These are phyloP conservation scores for Lepidotrigona ventralis DNA, from an alignment of 1,140 invertebrate species.

Conservation along the genomic window DNA sequence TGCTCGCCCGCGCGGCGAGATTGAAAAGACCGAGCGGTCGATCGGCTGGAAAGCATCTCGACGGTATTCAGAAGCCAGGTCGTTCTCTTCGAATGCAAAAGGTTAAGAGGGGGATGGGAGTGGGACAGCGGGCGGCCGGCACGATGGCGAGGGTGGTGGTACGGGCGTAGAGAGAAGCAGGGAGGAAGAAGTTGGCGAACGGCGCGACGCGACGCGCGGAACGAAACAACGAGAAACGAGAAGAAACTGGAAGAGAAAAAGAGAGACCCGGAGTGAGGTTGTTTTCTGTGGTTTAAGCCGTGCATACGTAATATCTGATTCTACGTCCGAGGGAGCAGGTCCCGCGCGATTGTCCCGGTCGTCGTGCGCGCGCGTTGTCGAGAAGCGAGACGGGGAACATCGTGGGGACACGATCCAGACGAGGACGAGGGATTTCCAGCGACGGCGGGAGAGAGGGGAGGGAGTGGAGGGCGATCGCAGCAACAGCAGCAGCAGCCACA, in stretches of 20 bases:
- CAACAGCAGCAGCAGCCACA: constrained; percentile 6
- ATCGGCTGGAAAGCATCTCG: constrained; percentile 20
- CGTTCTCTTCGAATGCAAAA: constrained; percentile 38
- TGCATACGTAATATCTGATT: constrained; percentile 74
- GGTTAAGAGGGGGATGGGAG: constrained; percentile 35
- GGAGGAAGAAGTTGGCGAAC: too few relatives aligned
- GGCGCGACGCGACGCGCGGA: background rate
- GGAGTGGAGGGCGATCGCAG: background rate
- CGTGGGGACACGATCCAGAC: background rate
- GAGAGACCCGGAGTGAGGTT: constrained; percentile 36
- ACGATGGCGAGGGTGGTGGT: background rate
- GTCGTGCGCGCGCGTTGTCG: constrained; percentile 40
- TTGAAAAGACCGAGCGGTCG: constrained; percentile 11
- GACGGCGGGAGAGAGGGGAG: background rate
- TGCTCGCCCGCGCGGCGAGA: background rate
- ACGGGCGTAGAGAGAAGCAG: background rate
- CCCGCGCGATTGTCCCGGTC: constrained; percentile 54
- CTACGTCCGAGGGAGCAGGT: constrained; percentile 62
- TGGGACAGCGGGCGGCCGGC: background rate
- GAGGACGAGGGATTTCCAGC: constrained; percentile 22
- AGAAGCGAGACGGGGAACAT: constrained; percentile 15
- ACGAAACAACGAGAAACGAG: constrained; percentile 5
- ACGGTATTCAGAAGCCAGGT: constrained; percentile 50
- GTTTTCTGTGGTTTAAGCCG: constrained; percentile 61
- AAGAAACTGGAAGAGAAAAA: constrained; percentile 46